Percentiles rank a stretch among this genome's conserved stretches.
Conservation (phyloP, 1,140 invertebrate genomes). For the Drosophila lacertosa region DNA sequence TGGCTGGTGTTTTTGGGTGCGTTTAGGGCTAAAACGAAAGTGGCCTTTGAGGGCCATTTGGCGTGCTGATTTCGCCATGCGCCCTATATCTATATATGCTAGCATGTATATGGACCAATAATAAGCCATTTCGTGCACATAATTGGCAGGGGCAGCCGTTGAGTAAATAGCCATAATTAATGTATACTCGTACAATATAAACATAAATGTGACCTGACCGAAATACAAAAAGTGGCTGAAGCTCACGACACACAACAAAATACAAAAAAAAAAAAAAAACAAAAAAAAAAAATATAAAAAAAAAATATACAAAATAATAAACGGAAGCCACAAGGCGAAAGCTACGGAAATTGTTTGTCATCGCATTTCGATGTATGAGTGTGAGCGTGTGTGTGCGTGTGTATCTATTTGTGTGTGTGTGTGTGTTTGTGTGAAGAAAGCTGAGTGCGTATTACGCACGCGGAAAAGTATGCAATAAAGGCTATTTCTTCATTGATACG, state of each 20-base stretch:
- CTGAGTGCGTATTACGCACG: constrained; percentile 46
- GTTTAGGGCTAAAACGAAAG: constrained; percentile 68
- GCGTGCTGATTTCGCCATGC: constrained; percentile 61
- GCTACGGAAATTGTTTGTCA: constrained; percentile 66
- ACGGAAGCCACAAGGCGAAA: constrained; percentile 41
- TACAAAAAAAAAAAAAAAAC: constrained; percentile 4
- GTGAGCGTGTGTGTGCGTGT: constrained; percentile 5
- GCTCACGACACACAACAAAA: constrained; percentile 23
- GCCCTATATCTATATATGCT: constrained; percentile 17
- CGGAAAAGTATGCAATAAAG: constrained; percentile 74
- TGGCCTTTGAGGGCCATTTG: constrained; percentile 72
- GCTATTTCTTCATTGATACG: constrained; percentile 73
- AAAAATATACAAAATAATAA: background rate
- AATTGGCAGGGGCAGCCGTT: constrained; percentile 67
- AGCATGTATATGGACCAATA: constrained; percentile 61
- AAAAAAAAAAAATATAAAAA: background rate
- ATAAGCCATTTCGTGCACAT: constrained; percentile 80
- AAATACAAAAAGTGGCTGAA: constrained; percentile 64
- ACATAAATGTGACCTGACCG: constrained; percentile 78
- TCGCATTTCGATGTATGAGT: constrained; percentile 1
- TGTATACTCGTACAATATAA: constrained; percentile 66
- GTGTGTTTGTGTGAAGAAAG: constrained; percentile 1
- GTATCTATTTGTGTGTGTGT: background rate
- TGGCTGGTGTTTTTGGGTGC: constrained; percentile 34
- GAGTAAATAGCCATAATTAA: constrained; percentile 81